phyloP scores from a whole-genome alignment of 1,140 invertebrate species.

The Lasaia peninsularis region DNA sequence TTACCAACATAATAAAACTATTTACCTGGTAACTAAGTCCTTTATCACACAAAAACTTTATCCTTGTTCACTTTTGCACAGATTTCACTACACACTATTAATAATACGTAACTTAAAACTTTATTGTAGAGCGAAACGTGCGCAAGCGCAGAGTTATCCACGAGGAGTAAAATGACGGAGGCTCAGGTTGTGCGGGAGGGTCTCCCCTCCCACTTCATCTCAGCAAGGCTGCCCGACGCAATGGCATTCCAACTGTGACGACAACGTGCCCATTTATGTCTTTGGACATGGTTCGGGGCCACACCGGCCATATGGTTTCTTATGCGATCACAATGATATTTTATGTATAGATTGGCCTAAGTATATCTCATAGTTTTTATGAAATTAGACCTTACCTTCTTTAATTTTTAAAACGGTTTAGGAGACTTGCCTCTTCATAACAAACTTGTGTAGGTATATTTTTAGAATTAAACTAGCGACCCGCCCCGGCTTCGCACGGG shows the following conservation, averaged over 20 bases:
- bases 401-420: no score
- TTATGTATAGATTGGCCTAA: conserved; percentile 1
- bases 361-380: no score
- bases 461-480: no score
- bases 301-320: conserved; percentile 63
- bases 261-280: conserved; percentile 73
- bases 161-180: conserved; percentile 51
- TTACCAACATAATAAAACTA: conserved; percentile 21
- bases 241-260: conserved; percentile 71
- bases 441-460: no score
- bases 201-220: conserved; percentile 30
- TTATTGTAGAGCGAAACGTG: conserved; percentile 24
- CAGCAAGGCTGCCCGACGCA: conserved; percentile 60
- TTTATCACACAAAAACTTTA: background rate
- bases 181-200: conserved; percentile 60
- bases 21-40: background rate
- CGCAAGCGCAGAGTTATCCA: conserved; percentile 52
- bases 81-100: background rate
- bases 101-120: background rate
- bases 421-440: no score
- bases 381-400: no score
- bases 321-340: conserved; percentile 41
- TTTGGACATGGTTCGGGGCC: conserved; percentile 68
- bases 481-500: no score
- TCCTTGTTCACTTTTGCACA: background rate